A percentile compares a stretch with the other conserved stretches of the same genome.
phyloP scores from a whole-genome alignment of 2,888 invertebrate genomes.

The Holacanthella duospinosa region DNA sequence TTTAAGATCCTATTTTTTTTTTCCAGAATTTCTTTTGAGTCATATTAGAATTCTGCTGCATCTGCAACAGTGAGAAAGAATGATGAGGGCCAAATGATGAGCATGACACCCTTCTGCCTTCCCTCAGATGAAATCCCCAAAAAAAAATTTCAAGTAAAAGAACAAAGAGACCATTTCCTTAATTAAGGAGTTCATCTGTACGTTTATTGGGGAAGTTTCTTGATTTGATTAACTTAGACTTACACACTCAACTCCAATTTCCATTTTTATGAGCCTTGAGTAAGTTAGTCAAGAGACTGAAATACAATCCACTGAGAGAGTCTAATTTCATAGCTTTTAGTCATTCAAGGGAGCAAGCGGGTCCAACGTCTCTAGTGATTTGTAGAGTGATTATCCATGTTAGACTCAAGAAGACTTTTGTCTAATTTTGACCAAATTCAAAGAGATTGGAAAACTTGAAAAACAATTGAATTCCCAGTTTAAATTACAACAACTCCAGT shows the following conservation, averaged over 20 bases:
- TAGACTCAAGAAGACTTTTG: too few species aligned
- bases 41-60: too few species aligned
- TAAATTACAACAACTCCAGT: background rate
- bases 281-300: background rate
- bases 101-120: too few species aligned
- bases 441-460: background rate
- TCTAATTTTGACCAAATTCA: too few species aligned
- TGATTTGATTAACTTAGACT: slow-evolving; percentile 4
- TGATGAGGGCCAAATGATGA: too few species aligned
- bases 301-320: background rate
- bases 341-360: background rate
- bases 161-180: too few species aligned
- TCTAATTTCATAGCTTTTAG: background rate
- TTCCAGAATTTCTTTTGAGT: too few species aligned
- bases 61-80: too few species aligned
- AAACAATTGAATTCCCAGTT: background rate
- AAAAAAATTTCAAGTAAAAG: background rate
- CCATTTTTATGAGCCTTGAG: background rate
- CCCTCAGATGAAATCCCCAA: background rate
- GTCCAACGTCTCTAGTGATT: background rate
- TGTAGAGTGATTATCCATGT: background rate
- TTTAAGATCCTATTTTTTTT: too few species aligned
- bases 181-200: slow-evolving; percentile 4
- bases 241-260: background rate
- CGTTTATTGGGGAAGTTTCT: background rate